Evolutionary conservation across 1,140 invertebrate species (phyloP).

Genomic region (Homalodisca vitripennis): DNA sequence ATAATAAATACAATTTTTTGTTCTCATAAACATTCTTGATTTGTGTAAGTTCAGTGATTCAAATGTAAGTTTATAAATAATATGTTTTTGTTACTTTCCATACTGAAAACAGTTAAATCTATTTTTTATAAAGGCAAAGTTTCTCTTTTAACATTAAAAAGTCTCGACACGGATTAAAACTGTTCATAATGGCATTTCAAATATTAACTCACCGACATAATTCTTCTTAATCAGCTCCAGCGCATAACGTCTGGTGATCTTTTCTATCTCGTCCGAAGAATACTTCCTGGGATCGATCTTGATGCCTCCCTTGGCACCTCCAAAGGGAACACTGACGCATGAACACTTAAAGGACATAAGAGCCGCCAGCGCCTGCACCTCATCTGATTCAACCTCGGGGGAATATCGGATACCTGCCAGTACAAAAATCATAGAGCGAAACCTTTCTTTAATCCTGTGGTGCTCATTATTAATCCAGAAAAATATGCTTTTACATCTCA

Average conservation of each 20-base stretch:
- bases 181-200: too few relatives aligned
- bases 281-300: constrained; percentile 80
- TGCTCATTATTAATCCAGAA: neutral
- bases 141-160: too few relatives aligned
- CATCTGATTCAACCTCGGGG: constrained; percentile 65
- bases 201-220: constrained; percentile 65
- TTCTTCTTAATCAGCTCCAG: constrained; percentile 86
- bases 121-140: too few relatives aligned
- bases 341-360: constrained; percentile 85
- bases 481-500: constrained; percentile 1
- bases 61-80: too few relatives aligned
- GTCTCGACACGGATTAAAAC: too few relatives aligned
- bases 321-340: constrained; percentile 78
- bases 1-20: too few relatives aligned
- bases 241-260: constrained; percentile 81
- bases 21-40: too few relatives aligned
- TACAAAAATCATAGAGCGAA: neutral
- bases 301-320: constrained; percentile 84
- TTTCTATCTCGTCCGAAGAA: constrained; percentile 75
- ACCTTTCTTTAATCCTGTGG: neutral
- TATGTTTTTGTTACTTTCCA: too few relatives aligned
- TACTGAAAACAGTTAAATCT: too few relatives aligned
- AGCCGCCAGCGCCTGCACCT: constrained; percentile 81
- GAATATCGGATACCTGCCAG: constrained; percentile 67
- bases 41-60: too few relatives aligned